Percentiles rank a stretch among this genome's conserved stretches.
These are phyloP conservation scores for Lontra canadensis DNA, from an alignment of 2,113 vertebrate species.

Conservation along the genomic window DNA sequence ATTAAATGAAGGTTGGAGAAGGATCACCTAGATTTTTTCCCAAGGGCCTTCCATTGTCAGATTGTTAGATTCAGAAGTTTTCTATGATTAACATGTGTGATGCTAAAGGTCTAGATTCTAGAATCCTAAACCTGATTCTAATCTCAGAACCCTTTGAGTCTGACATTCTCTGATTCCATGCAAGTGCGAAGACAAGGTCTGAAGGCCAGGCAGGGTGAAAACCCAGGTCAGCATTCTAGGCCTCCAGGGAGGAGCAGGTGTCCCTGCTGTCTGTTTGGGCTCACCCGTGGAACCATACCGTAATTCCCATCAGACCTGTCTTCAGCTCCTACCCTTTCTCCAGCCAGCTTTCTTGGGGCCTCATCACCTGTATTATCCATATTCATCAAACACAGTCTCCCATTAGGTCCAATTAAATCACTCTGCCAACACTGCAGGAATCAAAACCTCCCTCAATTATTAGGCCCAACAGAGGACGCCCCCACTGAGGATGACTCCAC, in stretches of 20 bases:
- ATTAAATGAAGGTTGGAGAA: conserved; percentile 14
- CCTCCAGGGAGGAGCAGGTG: not conserved
- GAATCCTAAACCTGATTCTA: not conserved
- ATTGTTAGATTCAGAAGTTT: conserved; percentile 15
- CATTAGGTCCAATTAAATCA: conserved; percentile 55
- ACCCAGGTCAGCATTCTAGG: not conserved
- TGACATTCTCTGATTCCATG: conserved; percentile 20
- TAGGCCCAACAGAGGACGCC: not conserved
- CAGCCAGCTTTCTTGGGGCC: not conserved
- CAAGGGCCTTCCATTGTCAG: not conserved
- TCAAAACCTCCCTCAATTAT: conserved; percentile 27
- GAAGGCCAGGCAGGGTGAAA: not conserved
- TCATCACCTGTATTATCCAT: not conserved
- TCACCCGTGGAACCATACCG: not conserved
- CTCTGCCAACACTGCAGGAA: conserved; percentile 10
- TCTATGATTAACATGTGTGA: conserved; percentile 17
- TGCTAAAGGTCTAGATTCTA: not conserved
- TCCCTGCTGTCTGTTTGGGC: not conserved
- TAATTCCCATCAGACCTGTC: not conserved
- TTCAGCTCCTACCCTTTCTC: not conserved
- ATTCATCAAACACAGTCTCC: conserved; percentile 38
- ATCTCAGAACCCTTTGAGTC: not conserved
- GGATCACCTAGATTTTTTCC: not conserved
- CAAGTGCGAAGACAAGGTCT: not conserved
- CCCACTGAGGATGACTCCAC: not conserved